These are phyloP conservation scores for Pterophyllum scalare DNA, from an alignment of 2,113 vertebrate species.

Conservation along the genomic window DNA sequence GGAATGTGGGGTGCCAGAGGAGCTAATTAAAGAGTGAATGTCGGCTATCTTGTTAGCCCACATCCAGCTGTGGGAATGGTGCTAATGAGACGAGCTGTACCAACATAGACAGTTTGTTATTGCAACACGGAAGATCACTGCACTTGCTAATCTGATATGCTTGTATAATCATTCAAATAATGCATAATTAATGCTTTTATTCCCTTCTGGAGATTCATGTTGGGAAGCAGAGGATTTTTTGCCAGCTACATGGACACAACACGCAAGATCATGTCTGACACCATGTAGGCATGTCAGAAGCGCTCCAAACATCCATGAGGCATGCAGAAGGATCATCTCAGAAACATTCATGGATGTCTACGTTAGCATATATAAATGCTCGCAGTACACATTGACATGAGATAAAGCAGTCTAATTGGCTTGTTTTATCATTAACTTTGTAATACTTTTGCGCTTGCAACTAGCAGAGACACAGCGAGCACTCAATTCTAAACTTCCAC, in stretches of 20 bases:
- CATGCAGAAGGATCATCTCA: constrained; percentile 13
- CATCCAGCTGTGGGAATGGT: constrained; percentile 73
- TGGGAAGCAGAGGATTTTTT: constrained; percentile 47
- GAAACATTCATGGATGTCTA: constrained; percentile 14
- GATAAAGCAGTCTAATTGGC: not conserved
- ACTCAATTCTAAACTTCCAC: constrained; percentile 12
- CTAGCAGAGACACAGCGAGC: not conserved
- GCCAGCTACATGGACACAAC: constrained; percentile 46
- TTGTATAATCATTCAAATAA: constrained; percentile 71
- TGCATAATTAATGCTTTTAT: constrained; percentile 71
- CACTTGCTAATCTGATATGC: constrained; percentile 66
- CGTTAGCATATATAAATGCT: constrained; percentile 17
- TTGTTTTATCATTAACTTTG: not conserved
- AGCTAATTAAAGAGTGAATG: constrained; percentile 73
- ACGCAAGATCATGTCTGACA: constrained; percentile 63
- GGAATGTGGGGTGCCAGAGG: constrained; percentile 69
- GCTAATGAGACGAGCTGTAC: constrained; percentile 74
- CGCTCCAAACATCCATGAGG: constrained; percentile 32
- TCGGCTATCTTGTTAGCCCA: constrained; percentile 69
- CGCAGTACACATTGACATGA: not conserved
- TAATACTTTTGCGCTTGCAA: not conserved
- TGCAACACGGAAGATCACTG: constrained; percentile 68
- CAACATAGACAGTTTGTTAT: constrained; percentile 62
- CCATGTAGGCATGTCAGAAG: constrained; percentile 48
- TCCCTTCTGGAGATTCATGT: constrained; percentile 52